Evolutionary conservation across 2,113 vertebrate genomes (phyloP).

Genomic region (Siniperca knerii): DNA sequence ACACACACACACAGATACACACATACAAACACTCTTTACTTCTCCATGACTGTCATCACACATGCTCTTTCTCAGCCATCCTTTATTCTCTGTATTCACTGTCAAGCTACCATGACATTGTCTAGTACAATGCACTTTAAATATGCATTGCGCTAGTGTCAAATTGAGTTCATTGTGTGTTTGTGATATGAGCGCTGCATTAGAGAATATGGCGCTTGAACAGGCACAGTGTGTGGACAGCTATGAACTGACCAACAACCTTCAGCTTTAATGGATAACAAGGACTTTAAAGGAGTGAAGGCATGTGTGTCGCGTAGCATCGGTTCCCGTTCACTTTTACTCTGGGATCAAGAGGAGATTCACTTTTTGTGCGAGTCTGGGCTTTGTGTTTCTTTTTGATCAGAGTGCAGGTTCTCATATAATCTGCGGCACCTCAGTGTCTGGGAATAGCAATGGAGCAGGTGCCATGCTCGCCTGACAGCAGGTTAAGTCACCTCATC

Average conservation of each 20-base stretch:
- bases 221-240: not conserved
- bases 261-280: conserved; percentile 29
- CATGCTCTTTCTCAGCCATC: conserved; percentile 65
- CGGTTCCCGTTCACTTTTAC: conserved; percentile 17
- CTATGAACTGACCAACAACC: conserved; percentile 38
- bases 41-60: conserved; percentile 63
- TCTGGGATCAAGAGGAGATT: conserved; percentile 41
- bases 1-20: not conserved
- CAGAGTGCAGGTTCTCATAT: conserved; percentile 50
- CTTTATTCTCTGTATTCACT: conserved; percentile 52
- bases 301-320: not conserved
- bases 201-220: not conserved
- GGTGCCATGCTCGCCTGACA: conserved; percentile 49
- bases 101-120: conserved; percentile 58
- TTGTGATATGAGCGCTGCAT: conserved; percentile 39
- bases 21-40: not conserved
- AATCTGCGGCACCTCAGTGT: conserved; percentile 33
- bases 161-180: conserved; percentile 50
- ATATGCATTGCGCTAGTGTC: conserved; percentile 57
- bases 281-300: conserved; percentile 21
- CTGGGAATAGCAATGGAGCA: conserved; percentile 50
- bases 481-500: conserved; percentile 71
- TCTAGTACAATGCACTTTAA: conserved; percentile 52
- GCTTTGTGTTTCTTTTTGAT: conserved; percentile 61
- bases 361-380: not conserved